Conservation (phyloP, 2,113 vertebrate species). For the Danio rerio region GRCz12tu NC_133195.1:38435001-38435500, state of each 20-base stretch:
- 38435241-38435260: slow-evolving; percentile 98
- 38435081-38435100: too few relatives aligned
- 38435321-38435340: slow-evolving; percentile 99
- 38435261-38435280: slow-evolving; percentile 98
- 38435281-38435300: slow-evolving; percentile 97
- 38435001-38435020: too few relatives aligned
- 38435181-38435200: neutral
- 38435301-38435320: slow-evolving; percentile 96
- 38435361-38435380: slow-evolving; percentile 96
- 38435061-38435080: too few relatives aligned
- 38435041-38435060: too few relatives aligned
- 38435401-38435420: neutral
- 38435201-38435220: neutral
- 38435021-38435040: too few relatives aligned
- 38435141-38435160: too few relatives aligned
- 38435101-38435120: too few relatives aligned
- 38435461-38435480: neutral
- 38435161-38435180: neutral
- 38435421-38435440: neutral
- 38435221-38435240: slow-evolving; percentile 22
- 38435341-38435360: slow-evolving; percentile 98
- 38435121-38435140: too few relatives aligned
- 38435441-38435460: neutral
- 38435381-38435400: slow-evolving; percentile 97
- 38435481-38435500: too few relatives aligned